Evolutionary conservation across 2,797 vertebrate species (phyloP), one percentile per base, ranked within the genome.

Genomic region (Diplodus puntazzo): DNA sequence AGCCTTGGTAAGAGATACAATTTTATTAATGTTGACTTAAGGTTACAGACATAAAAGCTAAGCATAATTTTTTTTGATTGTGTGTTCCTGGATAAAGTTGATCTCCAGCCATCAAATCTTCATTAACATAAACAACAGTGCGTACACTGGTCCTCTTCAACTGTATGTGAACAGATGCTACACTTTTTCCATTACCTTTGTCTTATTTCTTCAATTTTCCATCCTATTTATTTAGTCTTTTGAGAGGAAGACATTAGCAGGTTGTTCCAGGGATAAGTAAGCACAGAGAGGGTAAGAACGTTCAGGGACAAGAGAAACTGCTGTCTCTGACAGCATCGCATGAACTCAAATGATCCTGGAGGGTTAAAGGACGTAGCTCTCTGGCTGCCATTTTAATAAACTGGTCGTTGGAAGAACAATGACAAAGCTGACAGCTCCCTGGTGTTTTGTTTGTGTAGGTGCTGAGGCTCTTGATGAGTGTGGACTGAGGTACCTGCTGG

Each of bases 401-500:
- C 13, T 10, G 14, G 6, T 69, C 3, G 11, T 2, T 46, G 18
- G 42, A 80, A 18, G 50, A 53, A 50, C 27, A 17, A 2, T 42
- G 53, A 21, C 4, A 16, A 45, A 16, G 48, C 49, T 79, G 61
- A 82, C 65, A 7, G 16, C 49, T 71, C 20, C 25, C 27, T 58
- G 50, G 23, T 79, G 53, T 27, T 77, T 54, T 86, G 62, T 27
- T 80, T 89, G 87, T 88, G 46, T 78, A 99, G 98, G 97, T 86
- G 97, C 96, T n/a, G 98, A 99, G 54, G 97, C 98, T 21, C 92
- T 99, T 55, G 98, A 99, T 80, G 98, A 99, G 79, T 99, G 98
- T 90, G 98, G 98, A 27, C 93, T 99, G 77, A 94, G 98, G 60
- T 99, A 99, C 84, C 86, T 99, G 79, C 77, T 99, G 92, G 98